These are phyloP conservation scores for Distichodus sexfasciatus DNA, from an alignment of 2,797 vertebrate species.

Conservation along the genomic window DNA sequence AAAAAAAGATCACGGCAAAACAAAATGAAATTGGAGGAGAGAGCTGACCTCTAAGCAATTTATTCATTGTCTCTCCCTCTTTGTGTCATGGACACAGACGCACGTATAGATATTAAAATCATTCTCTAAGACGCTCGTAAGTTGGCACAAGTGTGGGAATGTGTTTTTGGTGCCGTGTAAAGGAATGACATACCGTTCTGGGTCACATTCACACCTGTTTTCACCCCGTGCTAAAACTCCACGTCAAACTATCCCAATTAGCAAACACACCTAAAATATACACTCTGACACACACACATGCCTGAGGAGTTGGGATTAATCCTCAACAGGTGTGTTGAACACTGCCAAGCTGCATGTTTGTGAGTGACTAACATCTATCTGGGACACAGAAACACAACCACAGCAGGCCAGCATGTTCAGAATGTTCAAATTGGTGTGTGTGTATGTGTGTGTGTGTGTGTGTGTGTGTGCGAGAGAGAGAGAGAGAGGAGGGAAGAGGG, in stretches of 20 bases:
- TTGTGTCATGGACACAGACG: background rate
- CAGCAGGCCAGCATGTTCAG: too few species aligned
- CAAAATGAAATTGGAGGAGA: constrained; percentile 4
- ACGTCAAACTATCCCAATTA: background rate
- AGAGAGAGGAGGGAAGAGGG: too few species aligned
- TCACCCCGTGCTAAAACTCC: background rate
- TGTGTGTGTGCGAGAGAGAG: background rate
- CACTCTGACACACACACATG: background rate
- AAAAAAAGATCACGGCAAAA: constrained; percentile 5
- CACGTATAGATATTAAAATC: background rate
- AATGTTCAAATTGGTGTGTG: background rate
- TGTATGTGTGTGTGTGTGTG: background rate
- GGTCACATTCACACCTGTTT: constrained; percentile 9
- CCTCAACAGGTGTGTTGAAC: constrained; percentile 38
- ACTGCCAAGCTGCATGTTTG: background rate
- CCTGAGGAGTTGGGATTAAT: constrained; percentile 32
- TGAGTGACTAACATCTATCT: background rate
- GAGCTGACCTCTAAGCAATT: background rate
- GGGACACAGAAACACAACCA: too few species aligned
- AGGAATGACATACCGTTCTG: constrained; percentile 22
- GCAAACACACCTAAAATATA: background rate
- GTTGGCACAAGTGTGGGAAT: background rate
- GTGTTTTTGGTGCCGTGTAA: background rate
- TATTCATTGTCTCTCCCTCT: background rate
- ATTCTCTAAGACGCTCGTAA: constrained; percentile 12